Percentiles rank a stretch among this genome's conserved stretches.
phyloP scores from a whole-genome alignment of 2,888 invertebrate species.

The Hartigia nigra region DNA sequence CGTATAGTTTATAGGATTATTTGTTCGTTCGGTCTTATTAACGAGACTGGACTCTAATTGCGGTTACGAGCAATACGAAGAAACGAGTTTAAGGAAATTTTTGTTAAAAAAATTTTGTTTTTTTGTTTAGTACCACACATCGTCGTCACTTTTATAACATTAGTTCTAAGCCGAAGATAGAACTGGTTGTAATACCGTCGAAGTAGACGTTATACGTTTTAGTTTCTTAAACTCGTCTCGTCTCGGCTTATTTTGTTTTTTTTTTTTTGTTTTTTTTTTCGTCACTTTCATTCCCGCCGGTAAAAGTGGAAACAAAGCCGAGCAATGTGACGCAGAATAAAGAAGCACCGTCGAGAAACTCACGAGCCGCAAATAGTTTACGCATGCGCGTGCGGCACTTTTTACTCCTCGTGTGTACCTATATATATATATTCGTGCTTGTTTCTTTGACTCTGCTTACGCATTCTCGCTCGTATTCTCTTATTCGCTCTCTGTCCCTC shows the following conservation, averaged over 20 bases:
- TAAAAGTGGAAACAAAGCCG: neutral
- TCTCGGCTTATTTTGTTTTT: neutral
- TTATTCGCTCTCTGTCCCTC: conserved; percentile 26
- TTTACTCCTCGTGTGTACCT: neutral
- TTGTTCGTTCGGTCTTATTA: neutral
- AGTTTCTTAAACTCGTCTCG: neutral
- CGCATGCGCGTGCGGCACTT: neutral
- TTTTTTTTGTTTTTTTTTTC: conserved; percentile 7
- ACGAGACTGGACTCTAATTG: neutral
- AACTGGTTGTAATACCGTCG: neutral
- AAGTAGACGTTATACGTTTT: neutral
- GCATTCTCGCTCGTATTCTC: conserved; percentile 16
- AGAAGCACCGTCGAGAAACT: neutral
- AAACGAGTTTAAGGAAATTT: neutral
- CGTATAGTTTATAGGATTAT: neutral
- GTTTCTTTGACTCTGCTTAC: conserved; percentile 1
- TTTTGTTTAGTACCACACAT: neutral
- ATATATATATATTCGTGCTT: neutral
- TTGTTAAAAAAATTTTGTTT: neutral
- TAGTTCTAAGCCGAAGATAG: neutral
- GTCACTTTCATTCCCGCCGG: neutral
- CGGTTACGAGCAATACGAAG: neutral
- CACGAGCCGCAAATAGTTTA: conserved; percentile 6
- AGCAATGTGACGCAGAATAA: neutral
- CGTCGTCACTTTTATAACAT: too few species aligned